phyloP scores from a whole-genome alignment of 2,797 vertebrate genomes.

The Babyrousa celebensis region DNA sequence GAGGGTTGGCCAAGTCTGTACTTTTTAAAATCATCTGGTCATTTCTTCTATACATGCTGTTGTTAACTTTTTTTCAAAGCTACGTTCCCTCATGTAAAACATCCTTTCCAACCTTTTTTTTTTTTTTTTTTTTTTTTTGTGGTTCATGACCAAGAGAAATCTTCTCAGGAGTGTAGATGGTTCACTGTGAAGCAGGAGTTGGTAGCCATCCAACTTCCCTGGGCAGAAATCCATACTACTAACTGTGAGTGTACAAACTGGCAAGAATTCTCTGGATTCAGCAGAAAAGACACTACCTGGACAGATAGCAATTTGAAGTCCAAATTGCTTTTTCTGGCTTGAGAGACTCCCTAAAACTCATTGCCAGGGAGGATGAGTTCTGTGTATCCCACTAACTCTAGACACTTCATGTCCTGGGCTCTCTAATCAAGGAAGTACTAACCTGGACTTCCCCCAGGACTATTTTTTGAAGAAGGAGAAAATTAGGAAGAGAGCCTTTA shows the following conservation, averaged over 20 bases:
- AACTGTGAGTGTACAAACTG: conserved; percentile 66
- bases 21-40: neutral
- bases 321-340: conserved; percentile 46
- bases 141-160: neutral
- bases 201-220: conserved; percentile 48
- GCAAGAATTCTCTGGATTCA: conserved; percentile 64
- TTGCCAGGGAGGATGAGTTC: neutral
- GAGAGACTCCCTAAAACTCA: conserved; percentile 43
- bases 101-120: conserved; percentile 63
- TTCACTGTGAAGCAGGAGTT: conserved; percentile 60
- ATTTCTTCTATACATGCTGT: neutral
- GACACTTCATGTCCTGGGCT: neutral
- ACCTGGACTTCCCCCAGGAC: neutral
- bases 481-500: neutral
- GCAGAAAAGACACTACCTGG: conserved; percentile 57
- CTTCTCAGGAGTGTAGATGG: conserved; percentile 20
- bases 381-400: neutral
- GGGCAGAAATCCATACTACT: conserved; percentile 51
- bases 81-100: neutral
- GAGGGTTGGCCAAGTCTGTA: neutral
- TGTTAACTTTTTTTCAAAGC: neutral
- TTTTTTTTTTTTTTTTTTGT: conserved; percentile 1
- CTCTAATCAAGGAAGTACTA: neutral
- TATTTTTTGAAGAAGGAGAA: conserved; percentile 62
- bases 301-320: conserved; percentile 32